These are phyloP conservation scores for Aurelia aurita complex sp. Pacific DNA, from an alignment of 30 jellyfish, hydroid and myxozoan species.

Conservation along the genomic window DNA sequence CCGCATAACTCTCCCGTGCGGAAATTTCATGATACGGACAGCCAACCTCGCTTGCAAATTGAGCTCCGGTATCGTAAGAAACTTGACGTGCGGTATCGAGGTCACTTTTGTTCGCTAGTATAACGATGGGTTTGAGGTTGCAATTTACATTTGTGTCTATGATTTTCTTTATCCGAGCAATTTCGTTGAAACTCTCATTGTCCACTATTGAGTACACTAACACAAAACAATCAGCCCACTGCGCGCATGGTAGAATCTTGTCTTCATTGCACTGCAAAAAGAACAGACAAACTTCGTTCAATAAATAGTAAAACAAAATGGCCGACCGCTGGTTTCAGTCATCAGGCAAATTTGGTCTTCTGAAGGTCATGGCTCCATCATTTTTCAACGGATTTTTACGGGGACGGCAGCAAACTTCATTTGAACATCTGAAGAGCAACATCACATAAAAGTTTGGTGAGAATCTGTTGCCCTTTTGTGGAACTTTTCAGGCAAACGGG, in stretches of 20 bases:
- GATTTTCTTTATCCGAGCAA: constrained; percentile 20
- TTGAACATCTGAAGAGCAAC: too few relatives aligned
- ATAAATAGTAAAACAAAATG: too few relatives aligned
- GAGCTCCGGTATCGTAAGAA: constrained; percentile 35
- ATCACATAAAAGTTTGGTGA: too few relatives aligned
- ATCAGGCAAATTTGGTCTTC: too few relatives aligned
- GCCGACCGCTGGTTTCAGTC: too few relatives aligned
- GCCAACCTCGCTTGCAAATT: constrained; percentile 70
- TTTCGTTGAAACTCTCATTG: constrained; percentile 62
- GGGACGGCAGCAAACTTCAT: too few relatives aligned
- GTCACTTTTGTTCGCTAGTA: constrained; percentile 57
- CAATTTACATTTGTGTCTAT: constrained; percentile 28
- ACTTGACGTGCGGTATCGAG: constrained; percentile 36
- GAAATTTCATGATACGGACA: constrained; percentile 71
- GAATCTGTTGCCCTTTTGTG: too few relatives aligned
- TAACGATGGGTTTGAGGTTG: constrained; percentile 49
- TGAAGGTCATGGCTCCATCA: too few relatives aligned
- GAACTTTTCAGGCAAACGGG: too few relatives aligned
- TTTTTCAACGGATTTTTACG: too few relatives aligned
- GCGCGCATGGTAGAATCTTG: constrained; percentile 19
- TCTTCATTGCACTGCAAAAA: constrained; percentile 45
- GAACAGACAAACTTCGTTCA: too few relatives aligned
- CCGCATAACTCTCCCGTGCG: constrained; percentile 62
- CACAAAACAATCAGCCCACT: constrained; percentile 77
- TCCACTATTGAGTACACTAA: constrained; percentile 61